Evolutionary conservation across 2,113 vertebrate genomes (phyloP), one percentile per base, ranked within the genome.

Genomic region (Caranx melampygus): DNA sequence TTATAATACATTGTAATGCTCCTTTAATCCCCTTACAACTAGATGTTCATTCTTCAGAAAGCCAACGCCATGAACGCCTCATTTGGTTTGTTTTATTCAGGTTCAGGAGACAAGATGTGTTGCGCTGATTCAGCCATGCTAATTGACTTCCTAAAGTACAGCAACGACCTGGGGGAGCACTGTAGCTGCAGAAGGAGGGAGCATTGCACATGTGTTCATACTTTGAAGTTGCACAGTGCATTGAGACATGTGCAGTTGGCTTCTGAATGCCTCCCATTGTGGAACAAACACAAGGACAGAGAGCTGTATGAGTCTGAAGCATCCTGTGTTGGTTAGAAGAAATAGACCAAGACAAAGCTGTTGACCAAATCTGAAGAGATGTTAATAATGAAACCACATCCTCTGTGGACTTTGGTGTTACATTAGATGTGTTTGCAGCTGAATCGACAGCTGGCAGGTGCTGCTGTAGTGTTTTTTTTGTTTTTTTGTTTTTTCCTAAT

Each of bases 381-480:
- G 58, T 54, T 47, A 34, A 61, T 78, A n/a, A 37, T 21, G 35
- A 47, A 61, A 47, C 20, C 49, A n/a, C 20, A 6, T 37, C 20
- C 52, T 74, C 26, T 35, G 13, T 47, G 20, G 16, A 42, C 40
- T 33, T 12, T 20, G 26, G 44, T 31, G 16, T 16, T 54, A 34
- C 54, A 40, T 61, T 34, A 4, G 6, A 35, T 35, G 5, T 55
- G 69, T 74, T 68, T 75, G 34, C 35, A 52, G 42, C 31, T 47
- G n/a, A 76, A 68, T 40, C 54, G 47, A 66, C 65, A 79, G 69
- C 45, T 26, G 52, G 35, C 74, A 71, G 65, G 60, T 65, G 79
- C 35, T 11, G 58, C 72, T 14, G 55, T 63, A 51, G 61, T 67
- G 51, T 52, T 18, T 79, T 49, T 70, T 76, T 26, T 26, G n/a